These are phyloP conservation scores for Serripes groenlandicus DNA, from an alignment of 2,888 invertebrate species.

Conservation along the genomic window DNA sequence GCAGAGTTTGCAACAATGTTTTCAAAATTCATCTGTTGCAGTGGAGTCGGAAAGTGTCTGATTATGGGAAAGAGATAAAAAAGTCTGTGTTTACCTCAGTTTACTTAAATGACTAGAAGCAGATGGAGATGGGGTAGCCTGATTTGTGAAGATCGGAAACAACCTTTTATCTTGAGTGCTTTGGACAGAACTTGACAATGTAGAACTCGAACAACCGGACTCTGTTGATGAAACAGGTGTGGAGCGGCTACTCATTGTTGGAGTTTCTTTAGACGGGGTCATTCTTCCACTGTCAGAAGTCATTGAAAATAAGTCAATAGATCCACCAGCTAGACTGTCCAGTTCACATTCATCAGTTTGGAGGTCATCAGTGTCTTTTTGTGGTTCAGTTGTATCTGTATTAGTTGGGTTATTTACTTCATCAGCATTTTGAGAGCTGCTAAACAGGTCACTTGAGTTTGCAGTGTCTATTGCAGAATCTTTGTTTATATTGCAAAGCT, in stretches of 20 bases:
- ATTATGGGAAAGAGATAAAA: neutral
- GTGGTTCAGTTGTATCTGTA: neutral
- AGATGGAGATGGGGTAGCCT: slow-evolving; percentile 1
- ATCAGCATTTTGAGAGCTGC: slow-evolving; percentile 19
- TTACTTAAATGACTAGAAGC: slow-evolving; percentile 44
- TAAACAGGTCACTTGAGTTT: slow-evolving; percentile 45
- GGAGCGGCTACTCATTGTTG: neutral
- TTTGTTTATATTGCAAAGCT: neutral
- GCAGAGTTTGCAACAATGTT: neutral
- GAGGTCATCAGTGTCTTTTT: neutral
- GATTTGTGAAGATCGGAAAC: slow-evolving; percentile 58
- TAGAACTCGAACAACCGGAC: neutral
- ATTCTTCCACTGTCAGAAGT: slow-evolving; percentile 6
- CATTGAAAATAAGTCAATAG: slow-evolving; percentile 20
- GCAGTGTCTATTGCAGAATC: slow-evolving; percentile 51
- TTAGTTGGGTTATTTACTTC: neutral
- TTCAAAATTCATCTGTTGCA: neutral
- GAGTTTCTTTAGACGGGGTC: neutral
- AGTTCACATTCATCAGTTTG: neutral
- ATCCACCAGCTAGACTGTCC: neutral
- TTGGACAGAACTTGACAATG: neutral
- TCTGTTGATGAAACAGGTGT: neutral
- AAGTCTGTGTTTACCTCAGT: slow-evolving; percentile 6
- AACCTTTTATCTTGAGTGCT: slow-evolving; percentile 22
- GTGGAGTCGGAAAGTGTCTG: neutral